These are phyloP conservation scores for Muscicapa striata DNA, from an alignment of 2,797 vertebrate species.

Conservation along the genomic window DNA sequence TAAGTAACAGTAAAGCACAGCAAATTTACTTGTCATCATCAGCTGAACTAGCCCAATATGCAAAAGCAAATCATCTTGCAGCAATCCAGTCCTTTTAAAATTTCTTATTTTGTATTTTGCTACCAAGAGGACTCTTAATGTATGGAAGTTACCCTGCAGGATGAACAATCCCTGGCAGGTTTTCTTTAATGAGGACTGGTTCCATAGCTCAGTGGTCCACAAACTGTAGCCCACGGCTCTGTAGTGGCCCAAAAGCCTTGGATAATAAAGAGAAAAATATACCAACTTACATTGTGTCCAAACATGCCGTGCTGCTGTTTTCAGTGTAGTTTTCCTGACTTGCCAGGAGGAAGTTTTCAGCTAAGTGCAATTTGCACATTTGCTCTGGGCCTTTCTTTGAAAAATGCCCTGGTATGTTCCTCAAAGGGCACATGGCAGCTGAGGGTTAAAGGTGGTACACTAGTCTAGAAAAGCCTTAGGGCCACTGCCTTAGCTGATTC, in stretches of 20 bases:
- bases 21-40: not conserved
- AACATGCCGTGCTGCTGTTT: not conserved
- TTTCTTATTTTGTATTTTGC: not conserved
- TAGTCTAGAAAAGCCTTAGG: slow-evolving; percentile 41
- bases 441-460: slow-evolving; percentile 47
- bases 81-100: not conserved
- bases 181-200: slow-evolving; percentile 23
- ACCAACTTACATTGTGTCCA: not conserved
- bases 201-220: slow-evolving; percentile 15
- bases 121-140: not conserved
- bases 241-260: not conserved
- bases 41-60: not conserved
- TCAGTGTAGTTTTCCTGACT: not conserved
- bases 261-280: slow-evolving; percentile 16
- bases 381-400: slow-evolving; percentile 38
- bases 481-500: slow-evolving; percentile 5
- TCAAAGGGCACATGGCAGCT: not conserved
- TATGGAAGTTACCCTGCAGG: not conserved
- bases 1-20: not conserved
- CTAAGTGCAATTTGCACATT: slow-evolving; percentile 16
- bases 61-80: not conserved
- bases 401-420: slow-evolving; percentile 22
- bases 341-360: slow-evolving; percentile 36
- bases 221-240: not conserved
- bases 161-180: slow-evolving; percentile 2